Percentiles rank a stretch among this genome's conserved stretches.
Conservation (phyloP, 2,113 vertebrate species). For the Clinocottus analis region DNA sequence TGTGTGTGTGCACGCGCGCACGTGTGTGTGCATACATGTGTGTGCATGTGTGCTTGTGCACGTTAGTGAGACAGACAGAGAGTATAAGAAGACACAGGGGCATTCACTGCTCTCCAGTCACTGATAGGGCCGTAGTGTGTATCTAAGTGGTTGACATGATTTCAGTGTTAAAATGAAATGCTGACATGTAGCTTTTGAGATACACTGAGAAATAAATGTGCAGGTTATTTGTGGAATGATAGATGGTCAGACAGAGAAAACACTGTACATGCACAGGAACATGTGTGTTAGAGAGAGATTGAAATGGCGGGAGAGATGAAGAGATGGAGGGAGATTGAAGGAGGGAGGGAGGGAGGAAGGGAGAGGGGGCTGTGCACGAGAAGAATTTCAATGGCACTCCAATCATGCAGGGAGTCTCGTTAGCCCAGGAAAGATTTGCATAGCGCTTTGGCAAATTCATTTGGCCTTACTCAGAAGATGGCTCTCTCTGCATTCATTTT, state of each 20-base stretch:
- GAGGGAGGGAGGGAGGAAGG: slow-evolving; percentile 71
- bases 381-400: slow-evolving; percentile 87
- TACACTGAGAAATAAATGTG: slow-evolving; percentile 22
- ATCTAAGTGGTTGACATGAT: slow-evolving; percentile 54
- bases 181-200: slow-evolving; percentile 40
- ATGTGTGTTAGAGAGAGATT: slow-evolving; percentile 70
- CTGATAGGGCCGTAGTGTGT: slow-evolving; percentile 64
- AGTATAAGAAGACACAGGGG: slow-evolving; percentile 64
- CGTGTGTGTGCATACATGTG: slow-evolving; percentile 37
- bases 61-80: slow-evolving; percentile 41
- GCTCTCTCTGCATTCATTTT: slow-evolving; percentile 70
- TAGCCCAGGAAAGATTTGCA: slow-evolving; percentile 86
- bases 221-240: not conserved
- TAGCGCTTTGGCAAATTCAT: slow-evolving; percentile 84
- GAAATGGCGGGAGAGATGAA: slow-evolving; percentile 76
- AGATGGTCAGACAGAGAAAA: slow-evolving; percentile 39
- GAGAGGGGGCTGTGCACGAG: slow-evolving; percentile 80
- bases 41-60: slow-evolving; percentile 33
- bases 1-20: slow-evolving; percentile 39
- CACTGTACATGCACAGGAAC: slow-evolving; percentile 32
- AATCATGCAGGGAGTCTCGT: slow-evolving; percentile 86
- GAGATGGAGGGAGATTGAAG: slow-evolving; percentile 73
- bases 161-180: slow-evolving; percentile 45
- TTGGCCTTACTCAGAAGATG: slow-evolving; percentile 83
- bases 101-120: slow-evolving; percentile 73